Conservation (phyloP, 1,140 invertebrate species). For the Drosophila asahinai region DNA sequence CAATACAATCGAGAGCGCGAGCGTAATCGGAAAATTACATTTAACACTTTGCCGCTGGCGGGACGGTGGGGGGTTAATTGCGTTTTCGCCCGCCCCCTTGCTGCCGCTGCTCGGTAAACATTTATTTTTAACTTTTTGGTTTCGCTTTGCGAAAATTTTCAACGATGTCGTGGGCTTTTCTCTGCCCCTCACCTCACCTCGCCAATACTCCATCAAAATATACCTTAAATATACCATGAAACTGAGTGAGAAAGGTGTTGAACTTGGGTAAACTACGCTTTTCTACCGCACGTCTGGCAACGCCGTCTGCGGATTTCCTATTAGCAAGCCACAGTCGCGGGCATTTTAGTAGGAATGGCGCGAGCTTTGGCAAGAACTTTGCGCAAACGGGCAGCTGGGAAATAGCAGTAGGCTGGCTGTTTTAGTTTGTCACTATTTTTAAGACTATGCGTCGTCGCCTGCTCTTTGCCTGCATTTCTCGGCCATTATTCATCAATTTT, state of each 20-base stretch:
- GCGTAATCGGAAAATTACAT: constrained; percentile 49
- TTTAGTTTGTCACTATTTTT: constrained; percentile 65
- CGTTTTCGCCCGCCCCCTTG: constrained; percentile 41
- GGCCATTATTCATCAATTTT: constrained; percentile 55
- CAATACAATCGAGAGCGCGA: constrained; percentile 66
- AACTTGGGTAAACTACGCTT: constrained; percentile 42
- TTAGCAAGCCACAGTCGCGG: constrained; percentile 22
- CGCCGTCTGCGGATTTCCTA: constrained; percentile 6
- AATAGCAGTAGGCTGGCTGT: constrained; percentile 50
- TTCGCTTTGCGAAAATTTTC: constrained; percentile 81
- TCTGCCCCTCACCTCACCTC: constrained; percentile 33
- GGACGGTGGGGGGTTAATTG: constrained; percentile 36
- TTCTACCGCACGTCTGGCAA: constrained; percentile 37
- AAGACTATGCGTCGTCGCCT: constrained; percentile 45
- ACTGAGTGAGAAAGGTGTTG: not conserved
- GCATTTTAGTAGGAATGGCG: constrained; percentile 9
- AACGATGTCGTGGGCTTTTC: constrained; percentile 81
- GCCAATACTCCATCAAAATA: constrained; percentile 7
- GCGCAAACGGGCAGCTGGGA: constrained; percentile 40
- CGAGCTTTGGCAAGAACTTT: constrained; percentile 39
- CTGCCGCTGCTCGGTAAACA: constrained; percentile 68
- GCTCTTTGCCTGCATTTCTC: constrained; percentile 35
- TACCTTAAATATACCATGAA: constrained; percentile 12
- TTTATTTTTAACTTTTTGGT: constrained; percentile 81
- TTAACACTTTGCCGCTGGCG: constrained; percentile 26